Evolutionary conservation across 2,797 vertebrate genomes (phyloP), one percentile per base, ranked within the genome.

Genomic region (Sebastes steindachneri): DNA sequence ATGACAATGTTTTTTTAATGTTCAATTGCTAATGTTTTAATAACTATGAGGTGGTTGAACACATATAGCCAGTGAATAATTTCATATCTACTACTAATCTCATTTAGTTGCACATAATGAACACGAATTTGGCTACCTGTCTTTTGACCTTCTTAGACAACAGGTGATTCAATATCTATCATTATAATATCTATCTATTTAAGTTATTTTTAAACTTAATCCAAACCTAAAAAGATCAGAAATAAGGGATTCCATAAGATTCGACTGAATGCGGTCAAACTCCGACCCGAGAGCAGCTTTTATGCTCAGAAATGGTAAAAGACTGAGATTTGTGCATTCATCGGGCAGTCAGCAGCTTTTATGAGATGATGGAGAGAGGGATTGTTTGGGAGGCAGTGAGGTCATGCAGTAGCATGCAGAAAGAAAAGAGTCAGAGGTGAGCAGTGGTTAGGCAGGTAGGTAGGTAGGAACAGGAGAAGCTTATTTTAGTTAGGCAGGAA

Each of bases 361-460:
- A 78, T 79, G 68, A 75, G 25, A 73, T 77, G 81, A 79, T 73
- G 83, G 75, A 55, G 41, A 66, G 58, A 59, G 11, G 71, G 63
- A 23, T 10, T 15, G 77, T 63, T 77, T 23, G 28, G 67, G 75
- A 35, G 48, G 81, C 74, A 28, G 59, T 21, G 64, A 73, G 82
- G 74, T 79, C 45, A 87, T 62, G 10, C 57, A 64, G 54, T 65
- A 72, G 76, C 94, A 95, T 94, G 92, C 94, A 89, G 48, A 71
- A 14, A 72, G 73, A 76, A 68, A 68, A 76, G 70, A 73, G 71
- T 57, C 48, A 60, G 67, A 76, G 65, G 81, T 66, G 68, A 69
- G 73, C n/a, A 28, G 78, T 7, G 51, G 28, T 85, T 54, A 68
- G 79, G 63, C 23, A 68, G 65, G 62, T 55, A 62, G 65, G 62